A percentile compares a stretch with the other conserved stretches of the same genome.
Conservation (phyloP, 2,888 invertebrate genomes). For the Caenorhabditis sp. region DNA sequence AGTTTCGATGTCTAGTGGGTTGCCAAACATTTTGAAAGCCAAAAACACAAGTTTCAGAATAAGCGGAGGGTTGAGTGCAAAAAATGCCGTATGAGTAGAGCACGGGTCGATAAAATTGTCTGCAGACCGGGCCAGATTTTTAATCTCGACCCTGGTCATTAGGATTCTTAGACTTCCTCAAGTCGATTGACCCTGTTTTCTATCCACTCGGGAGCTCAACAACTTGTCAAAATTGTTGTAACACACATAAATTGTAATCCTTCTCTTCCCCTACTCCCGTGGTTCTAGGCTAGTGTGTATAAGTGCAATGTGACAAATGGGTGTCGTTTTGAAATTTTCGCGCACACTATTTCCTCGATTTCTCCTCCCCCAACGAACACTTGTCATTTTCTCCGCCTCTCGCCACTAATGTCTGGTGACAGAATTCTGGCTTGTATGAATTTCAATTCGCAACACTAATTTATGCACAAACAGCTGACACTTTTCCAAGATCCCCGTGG, state of each 20-base stretch:
- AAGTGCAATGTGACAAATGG: conserved; percentile 28
- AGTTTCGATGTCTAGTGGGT: no score
- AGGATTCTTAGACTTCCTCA: neutral
- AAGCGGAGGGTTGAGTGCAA: no score
- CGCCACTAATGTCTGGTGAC: conserved; percentile 16
- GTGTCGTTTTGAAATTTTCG: conserved; percentile 18
- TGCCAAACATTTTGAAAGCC: no score
- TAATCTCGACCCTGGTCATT: no score
- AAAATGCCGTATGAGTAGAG: no score
- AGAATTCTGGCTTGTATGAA: conserved; percentile 19
- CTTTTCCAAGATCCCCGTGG: conserved; percentile 1
- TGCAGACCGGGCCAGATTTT: no score
- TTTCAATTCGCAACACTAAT: conserved; percentile 50
- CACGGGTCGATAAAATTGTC: no score
- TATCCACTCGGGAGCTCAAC: neutral
- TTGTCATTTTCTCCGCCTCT: conserved; percentile 12
- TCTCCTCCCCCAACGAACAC: conserved; percentile 29
- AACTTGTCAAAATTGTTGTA: neutral
- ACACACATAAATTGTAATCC: conserved; percentile 10
- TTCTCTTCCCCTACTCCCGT: neutral
- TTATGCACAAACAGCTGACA: conserved; percentile 61
- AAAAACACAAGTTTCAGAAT: no score
- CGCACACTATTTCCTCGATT: neutral
- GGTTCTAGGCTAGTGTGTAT: neutral
- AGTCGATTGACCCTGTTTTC: conserved; percentile 1